A percentile compares a stretch with the other conserved stretches of the same genome.
Conservation (phyloP, 2,888 invertebrate genomes). For the Clostera curtula region DNA sequence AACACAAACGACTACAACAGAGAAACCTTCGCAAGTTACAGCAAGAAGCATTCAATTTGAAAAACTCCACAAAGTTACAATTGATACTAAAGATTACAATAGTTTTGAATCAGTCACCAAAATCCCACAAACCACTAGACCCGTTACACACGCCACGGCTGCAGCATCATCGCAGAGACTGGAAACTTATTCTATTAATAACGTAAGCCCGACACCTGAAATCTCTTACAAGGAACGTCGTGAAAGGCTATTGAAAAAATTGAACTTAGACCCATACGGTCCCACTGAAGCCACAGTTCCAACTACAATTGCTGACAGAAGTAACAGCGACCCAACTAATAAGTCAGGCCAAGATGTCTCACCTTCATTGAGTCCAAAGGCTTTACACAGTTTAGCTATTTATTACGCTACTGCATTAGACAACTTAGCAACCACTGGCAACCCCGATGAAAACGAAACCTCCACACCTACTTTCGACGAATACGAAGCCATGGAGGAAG, state of each 20-base stretch:
- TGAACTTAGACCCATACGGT: constrained; percentile 71
- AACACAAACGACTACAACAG: constrained; percentile 38
- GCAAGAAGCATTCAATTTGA: constrained; percentile 33
- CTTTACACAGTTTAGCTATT: constrained; percentile 84
- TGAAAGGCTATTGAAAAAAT: constrained; percentile 80
- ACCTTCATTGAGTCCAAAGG: constrained; percentile 84
- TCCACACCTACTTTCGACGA: constrained; percentile 47
- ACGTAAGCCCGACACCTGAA: constrained; percentile 40
- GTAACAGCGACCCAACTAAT: constrained; percentile 54
- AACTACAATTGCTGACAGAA: constrained; percentile 59
- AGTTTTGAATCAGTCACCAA: constrained; percentile 59
- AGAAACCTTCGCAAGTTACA: constrained; percentile 35
- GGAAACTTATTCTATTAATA: constrained; percentile 36
- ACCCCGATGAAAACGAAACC: constrained; percentile 45
- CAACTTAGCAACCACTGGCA: constrained; percentile 61
- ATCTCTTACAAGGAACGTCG: constrained; percentile 78
- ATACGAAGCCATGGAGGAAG: constrained; percentile 58
- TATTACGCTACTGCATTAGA: constrained; percentile 85
- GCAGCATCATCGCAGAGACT: constrained; percentile 41
- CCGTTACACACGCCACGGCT: constrained; percentile 30
- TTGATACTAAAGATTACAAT: constrained; percentile 33
- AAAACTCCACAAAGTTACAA: constrained; percentile 28
- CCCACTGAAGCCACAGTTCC: constrained; percentile 57
- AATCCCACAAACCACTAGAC: constrained; percentile 49
- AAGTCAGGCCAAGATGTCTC: constrained; percentile 81